Conservation (phyloP, 2,113 vertebrate genomes). For the Psophia crepitans region DNA sequence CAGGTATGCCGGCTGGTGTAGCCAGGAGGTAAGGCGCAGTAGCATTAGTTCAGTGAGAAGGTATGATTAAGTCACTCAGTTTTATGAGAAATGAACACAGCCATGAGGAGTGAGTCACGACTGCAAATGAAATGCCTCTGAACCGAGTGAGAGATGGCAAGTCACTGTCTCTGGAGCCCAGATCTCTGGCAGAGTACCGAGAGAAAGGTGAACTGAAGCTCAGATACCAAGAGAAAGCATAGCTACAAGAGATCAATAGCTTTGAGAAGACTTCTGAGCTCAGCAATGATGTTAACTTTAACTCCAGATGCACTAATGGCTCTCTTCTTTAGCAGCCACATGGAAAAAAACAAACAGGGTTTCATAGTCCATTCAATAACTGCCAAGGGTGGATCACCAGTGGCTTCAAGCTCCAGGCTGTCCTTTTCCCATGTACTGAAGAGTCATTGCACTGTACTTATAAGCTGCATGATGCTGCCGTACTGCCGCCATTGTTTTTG, state of each 20-base stretch:
- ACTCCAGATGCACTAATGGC: not conserved
- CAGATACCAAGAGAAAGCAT: not conserved
- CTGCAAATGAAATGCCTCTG: not conserved
- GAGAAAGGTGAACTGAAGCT: not conserved
- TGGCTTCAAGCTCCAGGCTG: not conserved
- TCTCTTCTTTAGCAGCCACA: not conserved
- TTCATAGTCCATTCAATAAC: not conserved
- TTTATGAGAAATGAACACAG: constrained; percentile 28
- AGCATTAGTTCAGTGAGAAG: constrained; percentile 51
- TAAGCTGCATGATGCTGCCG: not conserved
- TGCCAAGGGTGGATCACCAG: not conserved
- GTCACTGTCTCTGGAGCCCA: not conserved
- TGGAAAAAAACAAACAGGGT: not conserved
- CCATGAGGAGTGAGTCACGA: not conserved
- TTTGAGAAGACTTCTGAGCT: not conserved
- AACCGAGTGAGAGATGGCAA: accelerated
- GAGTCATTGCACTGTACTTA: not conserved
- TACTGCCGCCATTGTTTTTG: not conserved
- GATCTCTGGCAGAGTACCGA: not conserved
- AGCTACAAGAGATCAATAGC: not conserved
- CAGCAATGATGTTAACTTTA: not conserved
- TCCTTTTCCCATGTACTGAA: not conserved
- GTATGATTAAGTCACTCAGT: constrained; percentile 53
- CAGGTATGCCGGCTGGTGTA: constrained; percentile 49
- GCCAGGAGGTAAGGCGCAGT: constrained; percentile 65